Base-by-base conservation (phyloP, 53 echinoderm and acorn worm species). In the Astropecten irregularis region DNA sequence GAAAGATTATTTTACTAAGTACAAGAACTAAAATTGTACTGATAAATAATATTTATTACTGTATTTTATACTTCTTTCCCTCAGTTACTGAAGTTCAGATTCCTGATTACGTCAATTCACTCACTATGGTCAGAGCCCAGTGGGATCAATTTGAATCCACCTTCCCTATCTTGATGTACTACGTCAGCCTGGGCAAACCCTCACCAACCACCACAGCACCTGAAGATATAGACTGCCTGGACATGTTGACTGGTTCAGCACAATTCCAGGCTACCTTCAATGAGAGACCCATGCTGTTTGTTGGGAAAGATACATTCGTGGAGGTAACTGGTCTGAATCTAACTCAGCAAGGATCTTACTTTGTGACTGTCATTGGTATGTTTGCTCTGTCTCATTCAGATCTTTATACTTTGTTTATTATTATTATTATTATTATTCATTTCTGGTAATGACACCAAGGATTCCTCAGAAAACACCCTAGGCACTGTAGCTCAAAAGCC, bases 361-460 rank as follows among this genome's bases (percentile, higher is more conserved):
- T 54, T 50, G 85, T 63, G 11, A 63, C 74, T 25, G 85, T 85
- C 16, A 60, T 85, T 16, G 85, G 73, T 85, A 46, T 40, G 71
- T 54, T 1, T 0, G n/a, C n/a, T n/a, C n/a, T n/a, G n/a, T n/a
- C n/a, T n/a, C n/a, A n/a, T n/a, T n/a, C n/a, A n/a, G n/a, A n/a
- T n/a, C n/a, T n/a, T n/a, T n/a, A n/a, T n/a, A n/a, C n/a, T n/a
- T n/a, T n/a, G n/a, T n/a, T n/a, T n/a, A n/a, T n/a, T n/a, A n/a
- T n/a, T n/a, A n/a, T n/a, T n/a, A n/a, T n/a, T n/a, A n/a, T n/a
- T n/a, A n/a, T n/a, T n/a, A n/a, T n/a, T n/a, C n/a, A n/a, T n/a
- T n/a, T n/a, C n/a, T n/a, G n/a, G n/a, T n/a, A n/a, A n/a, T n/a
- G n/a, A n/a, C n/a, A n/a, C n/a, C n/a, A n/a, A n/a, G n/a, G n/a